These are phyloP conservation scores for Leptatherina wallacei DNA, from an alignment of 2,797 vertebrate species.

Conservation along the genomic window DNA sequence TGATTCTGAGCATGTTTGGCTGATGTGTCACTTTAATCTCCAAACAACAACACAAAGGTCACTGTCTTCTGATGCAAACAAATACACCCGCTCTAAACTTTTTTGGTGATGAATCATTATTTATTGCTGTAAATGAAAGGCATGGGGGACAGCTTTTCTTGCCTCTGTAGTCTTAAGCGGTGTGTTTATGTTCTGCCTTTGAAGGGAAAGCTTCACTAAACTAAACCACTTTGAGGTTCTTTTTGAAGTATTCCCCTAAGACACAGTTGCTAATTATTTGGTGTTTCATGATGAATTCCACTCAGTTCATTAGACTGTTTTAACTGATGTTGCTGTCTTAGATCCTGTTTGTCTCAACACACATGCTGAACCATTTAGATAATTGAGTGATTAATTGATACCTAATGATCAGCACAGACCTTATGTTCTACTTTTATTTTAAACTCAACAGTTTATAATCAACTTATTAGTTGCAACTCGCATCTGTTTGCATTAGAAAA, in stretches of 20 bases:
- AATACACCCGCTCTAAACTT: conserved; percentile 74
- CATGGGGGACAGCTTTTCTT: conserved; percentile 76
- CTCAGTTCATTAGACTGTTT: conserved; percentile 82
- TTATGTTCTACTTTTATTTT: conserved; percentile 80
- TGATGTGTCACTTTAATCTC: conserved; percentile 75
- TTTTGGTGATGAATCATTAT: conserved; percentile 82
- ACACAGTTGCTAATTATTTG: conserved; percentile 83
- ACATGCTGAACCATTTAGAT: conserved; percentile 71
- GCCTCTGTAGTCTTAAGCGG: conserved; percentile 76
- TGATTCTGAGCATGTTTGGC: conserved; percentile 71
- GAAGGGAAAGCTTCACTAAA: conserved; percentile 81
- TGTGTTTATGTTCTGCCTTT: conserved; percentile 79
- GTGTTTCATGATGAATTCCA: conserved; percentile 82
- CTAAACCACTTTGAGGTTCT: conserved; percentile 80
- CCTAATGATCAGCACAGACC: conserved; percentile 80
- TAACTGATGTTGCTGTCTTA: conserved; percentile 82
- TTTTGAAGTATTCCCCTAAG: conserved; percentile 82
- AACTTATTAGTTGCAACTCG: conserved; percentile 62
- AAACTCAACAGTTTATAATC: conserved; percentile 69
- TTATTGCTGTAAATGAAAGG: conserved; percentile 81
- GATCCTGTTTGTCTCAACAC: conserved; percentile 71
- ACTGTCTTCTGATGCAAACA: conserved; percentile 74
- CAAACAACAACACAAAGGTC: conserved; percentile 73
- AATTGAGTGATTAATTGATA: conserved; percentile 85
- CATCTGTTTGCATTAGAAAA: conserved; percentile 35